Evolutionary conservation across 92 coral and sea anemone genomes (phyloP).

Genomic region (Actinernus sp.): DNA sequence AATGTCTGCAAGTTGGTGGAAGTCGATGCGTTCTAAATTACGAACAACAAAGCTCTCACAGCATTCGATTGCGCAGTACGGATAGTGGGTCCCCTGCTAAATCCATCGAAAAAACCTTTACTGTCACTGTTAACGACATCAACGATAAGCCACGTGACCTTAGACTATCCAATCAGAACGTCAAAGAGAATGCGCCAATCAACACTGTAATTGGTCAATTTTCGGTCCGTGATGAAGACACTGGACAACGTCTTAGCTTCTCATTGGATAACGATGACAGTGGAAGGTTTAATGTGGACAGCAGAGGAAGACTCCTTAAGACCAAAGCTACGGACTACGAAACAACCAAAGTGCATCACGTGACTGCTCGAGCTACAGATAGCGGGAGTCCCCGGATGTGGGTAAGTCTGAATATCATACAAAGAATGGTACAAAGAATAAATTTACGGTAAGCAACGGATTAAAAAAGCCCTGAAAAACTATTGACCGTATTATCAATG

Average conservation of each 20-base stretch:
- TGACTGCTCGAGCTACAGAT: slow-evolving; percentile 66
- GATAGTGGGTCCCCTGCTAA: slow-evolving; percentile 90
- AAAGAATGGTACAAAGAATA: too few relatives aligned
- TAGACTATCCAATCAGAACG: slow-evolving; percentile 68
- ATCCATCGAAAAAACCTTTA: slow-evolving; percentile 45
- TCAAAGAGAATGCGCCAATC: slow-evolving; percentile 75
- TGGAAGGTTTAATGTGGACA: slow-evolving; percentile 71
- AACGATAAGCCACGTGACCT: slow-evolving; percentile 89
- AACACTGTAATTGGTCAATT: slow-evolving; percentile 68
- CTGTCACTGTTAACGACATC: slow-evolving; percentile 51
- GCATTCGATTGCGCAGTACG: slow-evolving; percentile 72
- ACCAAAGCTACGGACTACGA: slow-evolving; percentile 80
- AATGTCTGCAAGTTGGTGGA: slow-evolving; percentile 72
- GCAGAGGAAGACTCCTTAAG: slow-evolving; percentile 57
- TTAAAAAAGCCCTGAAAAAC: too few relatives aligned
- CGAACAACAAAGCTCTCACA: slow-evolving; percentile 54
- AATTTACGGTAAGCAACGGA: too few relatives aligned
- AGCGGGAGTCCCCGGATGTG: slow-evolving; percentile 63
- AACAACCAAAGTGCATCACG: slow-evolving; percentile 68
- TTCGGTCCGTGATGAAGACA: slow-evolving; percentile 79
- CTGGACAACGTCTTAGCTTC: slow-evolving; percentile 68
- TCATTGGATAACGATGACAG: slow-evolving; percentile 70
- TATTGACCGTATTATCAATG: too few relatives aligned
- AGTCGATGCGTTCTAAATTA: slow-evolving; percentile 68
- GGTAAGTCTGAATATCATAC: too few relatives aligned